Evolutionary conservation across 1,140 invertebrate species (phyloP).

Genomic region (Drosophila parvula): DNA sequence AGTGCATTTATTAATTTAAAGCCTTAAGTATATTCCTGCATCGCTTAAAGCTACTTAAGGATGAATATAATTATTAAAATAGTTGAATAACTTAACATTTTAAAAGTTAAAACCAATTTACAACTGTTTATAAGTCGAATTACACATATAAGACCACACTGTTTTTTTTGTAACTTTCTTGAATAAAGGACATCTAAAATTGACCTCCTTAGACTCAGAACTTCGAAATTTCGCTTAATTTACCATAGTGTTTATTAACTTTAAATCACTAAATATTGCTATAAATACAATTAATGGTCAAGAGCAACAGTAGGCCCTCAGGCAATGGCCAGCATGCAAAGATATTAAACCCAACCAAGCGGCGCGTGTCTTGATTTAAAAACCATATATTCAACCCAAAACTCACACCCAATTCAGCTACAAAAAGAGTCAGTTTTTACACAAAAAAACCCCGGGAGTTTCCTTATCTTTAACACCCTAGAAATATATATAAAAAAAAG

Average conservation of each 20-base stretch:
- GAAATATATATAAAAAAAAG: conserved; percentile 32
- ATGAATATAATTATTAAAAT: neutral
- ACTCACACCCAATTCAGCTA: conserved; percentile 21
- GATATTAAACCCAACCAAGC: conserved; percentile 7
- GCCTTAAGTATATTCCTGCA: neutral
- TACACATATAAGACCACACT: too few relatives aligned
- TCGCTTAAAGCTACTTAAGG: neutral
- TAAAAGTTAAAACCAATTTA: too few relatives aligned
- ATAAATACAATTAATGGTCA: neutral
- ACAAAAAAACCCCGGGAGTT: conserved; percentile 30
- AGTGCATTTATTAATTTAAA: too few relatives aligned
- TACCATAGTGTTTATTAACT: neutral
- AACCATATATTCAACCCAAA: conserved; percentile 49
- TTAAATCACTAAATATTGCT: neutral
- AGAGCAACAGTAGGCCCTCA: conserved; percentile 8
- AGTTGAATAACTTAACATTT: too few relatives aligned
- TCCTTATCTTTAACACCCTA: conserved; percentile 57
- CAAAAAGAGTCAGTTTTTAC: conserved; percentile 53
- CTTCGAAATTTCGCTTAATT: neutral
- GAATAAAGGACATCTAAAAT: neutral
- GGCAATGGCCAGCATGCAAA: conserved; percentile 29
- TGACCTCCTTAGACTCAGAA: too few relatives aligned
- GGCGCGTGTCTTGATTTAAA: conserved; percentile 73
- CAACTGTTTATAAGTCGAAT: too few relatives aligned
- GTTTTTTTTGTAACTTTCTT: neutral